These are phyloP conservation scores for Arbacia lixula DNA, from an alignment of 53 echinoderm and acorn worm species.

Conservation along the genomic window DNA sequence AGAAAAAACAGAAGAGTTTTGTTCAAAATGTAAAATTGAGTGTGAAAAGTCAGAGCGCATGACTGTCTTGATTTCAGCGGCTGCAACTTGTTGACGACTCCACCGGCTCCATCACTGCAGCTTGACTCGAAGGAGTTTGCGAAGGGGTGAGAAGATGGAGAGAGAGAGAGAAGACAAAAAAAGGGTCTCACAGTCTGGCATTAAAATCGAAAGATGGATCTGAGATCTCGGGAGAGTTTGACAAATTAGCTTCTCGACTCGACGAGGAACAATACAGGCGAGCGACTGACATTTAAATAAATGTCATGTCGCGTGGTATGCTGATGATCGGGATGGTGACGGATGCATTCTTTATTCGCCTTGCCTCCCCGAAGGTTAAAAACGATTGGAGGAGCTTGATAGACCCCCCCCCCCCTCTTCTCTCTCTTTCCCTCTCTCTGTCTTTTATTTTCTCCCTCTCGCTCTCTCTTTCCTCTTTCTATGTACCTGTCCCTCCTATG, in stretches of 20 bases:
- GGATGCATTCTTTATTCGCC: conserved; percentile 35
- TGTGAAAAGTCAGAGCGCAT: background rate
- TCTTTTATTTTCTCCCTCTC: background rate
- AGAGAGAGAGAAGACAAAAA: conserved; percentile 11
- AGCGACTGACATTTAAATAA: conserved; percentile 53
- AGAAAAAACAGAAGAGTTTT: too few relatives aligned
- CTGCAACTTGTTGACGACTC: conserved; percentile 37
- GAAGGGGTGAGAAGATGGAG: background rate
- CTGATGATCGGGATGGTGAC: conserved; percentile 34
- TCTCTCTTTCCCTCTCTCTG: background rate
- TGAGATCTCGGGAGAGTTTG: conserved; percentile 19
- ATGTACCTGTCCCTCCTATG: background rate
- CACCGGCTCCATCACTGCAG: conserved; percentile 10
- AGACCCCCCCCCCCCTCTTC: background rate
- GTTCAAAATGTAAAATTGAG: too few relatives aligned
- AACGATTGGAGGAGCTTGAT: conserved; percentile 38
- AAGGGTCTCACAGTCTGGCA: background rate
- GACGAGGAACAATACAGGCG: conserved; percentile 10
- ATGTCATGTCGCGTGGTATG: too few relatives aligned
- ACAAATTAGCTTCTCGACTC: conserved; percentile 35
- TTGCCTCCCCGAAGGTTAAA: conserved; percentile 45
- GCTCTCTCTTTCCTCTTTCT: background rate
- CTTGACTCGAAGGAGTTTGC: conserved; percentile 19
- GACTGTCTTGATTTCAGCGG: background rate
- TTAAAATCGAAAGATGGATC: conserved; percentile 34